Base-by-base conservation (phyloP, 2,113 vertebrate genomes). In the Benitochromis conjunctus region DNA sequence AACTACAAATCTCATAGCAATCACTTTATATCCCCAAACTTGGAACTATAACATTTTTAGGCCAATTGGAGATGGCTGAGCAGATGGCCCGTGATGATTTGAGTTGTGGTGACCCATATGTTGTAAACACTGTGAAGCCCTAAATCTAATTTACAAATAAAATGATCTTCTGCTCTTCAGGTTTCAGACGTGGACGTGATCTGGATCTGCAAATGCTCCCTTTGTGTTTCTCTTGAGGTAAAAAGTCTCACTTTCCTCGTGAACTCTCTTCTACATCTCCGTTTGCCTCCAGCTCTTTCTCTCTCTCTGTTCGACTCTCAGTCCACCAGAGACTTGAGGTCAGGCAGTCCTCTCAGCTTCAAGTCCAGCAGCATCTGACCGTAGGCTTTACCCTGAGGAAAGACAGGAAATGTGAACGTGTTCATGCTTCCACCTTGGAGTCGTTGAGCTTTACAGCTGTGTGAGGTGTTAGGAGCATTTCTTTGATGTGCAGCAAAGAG, bases 351-450 rank as follows among this genome's bases (percentile, higher is more conserved):
- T 79, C 71, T 96, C 26, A 98, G 95, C 93, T 97, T 92, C 88
- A 97, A 92, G 89, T 97, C 97, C 94, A 98, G 89, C 85, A 98
- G 92, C 97, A 98, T 98, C 93, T 98, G 98, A 79, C 96, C 97
- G 83, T 95, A 96, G 36, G 96, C 97, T 93, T 98, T 98, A 10
- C 97, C 97, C 97, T 98, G 93, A 48, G 12, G 43, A 46, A 14
- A 87, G 3, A 77, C 7, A 48, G 18, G 24, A 38, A 53, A n/a
- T 53, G 26, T 76, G 71, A 76, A 51, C 12, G 18, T 53, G 46
- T 76, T 26, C 46, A 12, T 76, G 46, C 71, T 51, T 31, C 71
- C 71, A 76, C 46, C 46, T 53, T 43, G 9, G 54, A 82, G 85
- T 84, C 16, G 16, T 46, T 12, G 10, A 26, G 18, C 3, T 81